Base-by-base conservation (phyloP, 2,888 invertebrate species). In the Isoperla grammatica region DNA sequence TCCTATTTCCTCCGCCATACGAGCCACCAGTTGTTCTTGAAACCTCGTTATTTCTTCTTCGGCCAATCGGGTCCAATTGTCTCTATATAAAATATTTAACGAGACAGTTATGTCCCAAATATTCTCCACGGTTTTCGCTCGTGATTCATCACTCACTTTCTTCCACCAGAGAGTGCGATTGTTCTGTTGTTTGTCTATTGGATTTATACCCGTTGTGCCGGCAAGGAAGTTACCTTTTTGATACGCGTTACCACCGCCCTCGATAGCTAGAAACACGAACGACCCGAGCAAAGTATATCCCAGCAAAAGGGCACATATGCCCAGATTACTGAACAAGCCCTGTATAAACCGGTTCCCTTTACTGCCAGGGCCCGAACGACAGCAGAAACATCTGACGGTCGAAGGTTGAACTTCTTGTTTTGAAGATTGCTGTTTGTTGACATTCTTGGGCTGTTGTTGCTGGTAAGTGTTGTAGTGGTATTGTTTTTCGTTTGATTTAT, bases 71-170 rank as follows among this genome's bases (percentile, higher is more conserved):
- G 92, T 92, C 93, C 94, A 95, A 76, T 94, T 93, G 71, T 90
- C 88, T 72, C 87, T 84, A 73, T 92, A 90, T 65, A 95, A 80
- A 70, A 95, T 90, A 76, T 94, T 94, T 67, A 93, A 76, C 63
- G 86, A 87, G 65, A 88, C 87, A 2, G 94, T 94, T 64, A 93
- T 88, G 73, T 92, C 88, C 94, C 94, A 94, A 71, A 95, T 90
- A 74, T 88, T 90, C 75, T 90, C 90, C 50, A 91, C 90, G 12
- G 90, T 88, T 69, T 79, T 79, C 48, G 81, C 80, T 48, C 86
- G 76, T 22, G 83, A 83, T 66, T 83, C 83, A 66, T 81, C 78
- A 54, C 78, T 77, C 63, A 73, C 74, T 65, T 75, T 71, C n/a
- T 58, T 56, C 42, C 60, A 13, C 60, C 57, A 60, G 19, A 55